Percentiles rank a stretch among this genome's conserved stretches.
phyloP scores from a whole-genome alignment of 30 jellyfish, hydroid and myxozoan species.

The Clytia hemisphaerica region DNA sequence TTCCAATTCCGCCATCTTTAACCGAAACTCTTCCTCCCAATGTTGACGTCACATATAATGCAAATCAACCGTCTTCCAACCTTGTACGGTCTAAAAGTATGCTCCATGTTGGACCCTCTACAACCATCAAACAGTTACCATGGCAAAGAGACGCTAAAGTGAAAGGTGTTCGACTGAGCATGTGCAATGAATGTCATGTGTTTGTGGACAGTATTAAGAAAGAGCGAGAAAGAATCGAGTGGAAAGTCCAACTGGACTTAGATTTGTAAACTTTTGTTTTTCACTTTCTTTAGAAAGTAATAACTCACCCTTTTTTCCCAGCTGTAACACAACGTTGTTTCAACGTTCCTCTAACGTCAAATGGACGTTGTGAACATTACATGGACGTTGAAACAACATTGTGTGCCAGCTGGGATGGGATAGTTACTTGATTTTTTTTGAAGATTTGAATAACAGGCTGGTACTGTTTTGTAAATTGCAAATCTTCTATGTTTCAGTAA shows the following conservation, averaged over 20 bases:
- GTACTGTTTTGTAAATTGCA: too few species aligned
- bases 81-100: neutral
- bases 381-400: too few species aligned
- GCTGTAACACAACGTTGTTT: too few species aligned
- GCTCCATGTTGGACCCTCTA: conserved; percentile 3
- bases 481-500: too few species aligned
- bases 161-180: neutral
- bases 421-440: too few species aligned
- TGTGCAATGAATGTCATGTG: conserved; percentile 17
- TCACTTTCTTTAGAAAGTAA: too few species aligned
- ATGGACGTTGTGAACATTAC: too few species aligned
- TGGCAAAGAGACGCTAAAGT: neutral
- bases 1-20: conserved; percentile 58
- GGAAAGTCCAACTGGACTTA: conserved; percentile 25
- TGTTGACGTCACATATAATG: conserved; percentile 1
- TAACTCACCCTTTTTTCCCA: too few species aligned
- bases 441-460: too few species aligned
- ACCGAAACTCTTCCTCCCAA: conserved; percentile 30
- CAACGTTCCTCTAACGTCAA: too few species aligned
- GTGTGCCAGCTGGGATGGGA: too few species aligned
- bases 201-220: conserved; percentile 24
- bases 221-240: conserved; percentile 2
- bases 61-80: neutral
- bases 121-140: neutral
- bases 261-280: conserved; percentile 21